phyloP scores from a whole-genome alignment of 2,113 vertebrate species.

The Cervus canadensis region DNA sequence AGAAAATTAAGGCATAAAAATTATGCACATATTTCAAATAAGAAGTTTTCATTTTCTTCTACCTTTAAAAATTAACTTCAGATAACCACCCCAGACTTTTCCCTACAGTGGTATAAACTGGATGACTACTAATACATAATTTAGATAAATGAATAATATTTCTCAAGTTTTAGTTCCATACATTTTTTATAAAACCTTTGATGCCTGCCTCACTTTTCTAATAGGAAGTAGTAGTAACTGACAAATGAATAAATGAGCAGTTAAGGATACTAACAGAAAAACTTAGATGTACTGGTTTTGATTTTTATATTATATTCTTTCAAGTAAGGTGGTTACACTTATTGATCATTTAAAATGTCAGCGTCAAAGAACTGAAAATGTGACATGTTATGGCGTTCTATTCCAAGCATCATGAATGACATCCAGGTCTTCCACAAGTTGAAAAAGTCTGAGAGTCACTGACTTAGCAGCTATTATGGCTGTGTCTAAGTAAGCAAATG shows the following conservation, averaged over 20 bases:
- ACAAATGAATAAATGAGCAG: not conserved
- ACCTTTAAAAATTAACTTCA: conserved; percentile 12
- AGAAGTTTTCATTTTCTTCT: conserved; percentile 2
- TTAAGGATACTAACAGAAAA: conserved; percentile 17
- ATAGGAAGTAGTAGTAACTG: not conserved
- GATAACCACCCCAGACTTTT: not conserved
- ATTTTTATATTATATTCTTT: not conserved
- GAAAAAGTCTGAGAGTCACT: not conserved
- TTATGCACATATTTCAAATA: not conserved
- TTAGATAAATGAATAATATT: not conserved
- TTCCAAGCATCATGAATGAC: not conserved
- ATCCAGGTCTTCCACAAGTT: not conserved
- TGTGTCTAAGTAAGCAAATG: not conserved
- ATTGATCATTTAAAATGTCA: not conserved
- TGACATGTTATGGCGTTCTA: not conserved
- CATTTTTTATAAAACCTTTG: not conserved
- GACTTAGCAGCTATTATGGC: not conserved
- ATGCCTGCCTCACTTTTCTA: not conserved
- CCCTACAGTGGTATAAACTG: not conserved
- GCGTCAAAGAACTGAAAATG: not conserved
- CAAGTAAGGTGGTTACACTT: not conserved
- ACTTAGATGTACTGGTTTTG: not conserved
- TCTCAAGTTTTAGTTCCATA: not conserved
- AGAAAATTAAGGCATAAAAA: conserved; percentile 35
- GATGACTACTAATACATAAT: not conserved